These are phyloP conservation scores for Sebastes matsubarae DNA, from an alignment of 2,797 vertebrate genomes.

Conservation along the genomic window DNA sequence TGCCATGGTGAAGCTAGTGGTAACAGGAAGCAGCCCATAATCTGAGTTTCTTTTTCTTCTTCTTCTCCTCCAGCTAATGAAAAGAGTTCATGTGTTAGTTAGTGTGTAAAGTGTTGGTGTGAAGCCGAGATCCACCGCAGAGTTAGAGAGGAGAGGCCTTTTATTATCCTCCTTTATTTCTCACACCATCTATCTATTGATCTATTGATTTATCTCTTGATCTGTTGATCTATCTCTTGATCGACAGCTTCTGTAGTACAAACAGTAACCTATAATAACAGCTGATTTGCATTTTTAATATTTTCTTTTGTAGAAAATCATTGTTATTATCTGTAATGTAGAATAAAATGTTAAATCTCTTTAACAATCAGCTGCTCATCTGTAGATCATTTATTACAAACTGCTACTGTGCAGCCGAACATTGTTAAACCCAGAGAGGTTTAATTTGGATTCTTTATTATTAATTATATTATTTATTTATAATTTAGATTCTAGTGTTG, in stretches of 20 bases:
- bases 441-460: too few species aligned
- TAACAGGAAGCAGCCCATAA: conserved; percentile 73
- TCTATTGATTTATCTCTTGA: not conserved
- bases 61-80: conserved; percentile 31
- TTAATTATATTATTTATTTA: too few species aligned
- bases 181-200: not conserved
- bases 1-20: conserved; percentile 65
- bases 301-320: not conserved
- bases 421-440: too few species aligned
- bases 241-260: not conserved
- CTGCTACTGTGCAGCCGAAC: too few species aligned
- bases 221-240: too few species aligned
- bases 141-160: not conserved
- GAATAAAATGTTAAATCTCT: too few species aligned
- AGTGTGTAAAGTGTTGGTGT: conserved; percentile 20
- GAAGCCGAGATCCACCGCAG: conserved; percentile 6
- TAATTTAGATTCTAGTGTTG: too few species aligned
- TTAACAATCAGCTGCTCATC: too few species aligned
- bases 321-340: too few species aligned
- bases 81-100: conserved; percentile 51
- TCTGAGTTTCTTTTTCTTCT: conserved; percentile 26
- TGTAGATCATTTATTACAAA: too few species aligned
- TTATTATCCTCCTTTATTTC: not conserved
- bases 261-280: not conserved
- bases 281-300: not conserved